Base-by-base conservation (phyloP, 1,140 invertebrate species). In the Lepeophtheirus salmonis region DNA sequence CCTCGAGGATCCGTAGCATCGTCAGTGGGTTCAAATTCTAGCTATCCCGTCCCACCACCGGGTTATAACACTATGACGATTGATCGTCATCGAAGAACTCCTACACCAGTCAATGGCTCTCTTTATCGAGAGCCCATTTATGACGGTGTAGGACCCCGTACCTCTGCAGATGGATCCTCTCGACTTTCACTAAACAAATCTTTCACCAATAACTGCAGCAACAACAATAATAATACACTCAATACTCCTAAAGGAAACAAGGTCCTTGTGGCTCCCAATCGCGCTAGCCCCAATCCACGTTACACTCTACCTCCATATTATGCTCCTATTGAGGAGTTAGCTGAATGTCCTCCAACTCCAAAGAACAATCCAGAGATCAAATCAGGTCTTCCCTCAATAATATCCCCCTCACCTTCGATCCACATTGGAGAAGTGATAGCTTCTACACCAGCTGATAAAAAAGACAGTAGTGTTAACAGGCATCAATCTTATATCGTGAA, bases 131-230 rank as follows among this genome's bases (percentile, higher is more conserved):
- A 87, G 66, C 84, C 84, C 0, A 77, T 86, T 2, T 89, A 89
- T 69, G 87, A 90, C 70, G 88, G 88, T 68, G 84, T 90, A 80
- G 87, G 87, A 0, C 83, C 84, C 22, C 75, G 86, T 65, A 83
- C 88, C 12, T 89, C 86, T 3, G 86, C 84, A 1, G 84, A 83
- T 64, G 86, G 86, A 24, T 86, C 83, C 65, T 89, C 85, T 12
- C 84, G 81, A 1, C 78, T 86, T 63, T 86, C 84, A 14, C 70
- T 89, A 62, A 70, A 67, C 14, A 66, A 67, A 22, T 64, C 62
- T 24, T 64, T 57, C 50, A 58, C 56, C 23, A n/a, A n/a, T n/a
- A n/a, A n/a, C n/a, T n/a, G n/a, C n/a, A n/a, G n/a, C n/a, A n/a
- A n/a, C n/a, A n/a, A n/a, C n/a, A n/a, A n/a, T n/a, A n/a, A n/a